These are phyloP conservation scores for Neoitamus cyanurus DNA, from an alignment of 2,888 invertebrate genomes.

Conservation along the genomic window DNA sequence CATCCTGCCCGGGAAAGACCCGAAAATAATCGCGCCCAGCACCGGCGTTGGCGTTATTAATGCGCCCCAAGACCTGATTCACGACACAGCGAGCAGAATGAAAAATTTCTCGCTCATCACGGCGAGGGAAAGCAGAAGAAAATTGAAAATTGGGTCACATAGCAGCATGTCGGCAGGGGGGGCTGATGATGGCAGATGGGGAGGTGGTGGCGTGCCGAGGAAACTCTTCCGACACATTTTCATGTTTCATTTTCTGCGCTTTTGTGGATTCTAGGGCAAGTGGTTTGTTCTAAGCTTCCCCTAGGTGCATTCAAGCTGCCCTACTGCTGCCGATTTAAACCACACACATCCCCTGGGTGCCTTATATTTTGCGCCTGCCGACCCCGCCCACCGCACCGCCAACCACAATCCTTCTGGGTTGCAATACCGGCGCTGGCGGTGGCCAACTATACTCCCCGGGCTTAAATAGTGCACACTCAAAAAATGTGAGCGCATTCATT, in stretches of 20 bases:
- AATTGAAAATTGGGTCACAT: conserved; percentile 27
- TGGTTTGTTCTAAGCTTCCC: conserved; percentile 27
- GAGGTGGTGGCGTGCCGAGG: neutral
- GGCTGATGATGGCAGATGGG: neutral
- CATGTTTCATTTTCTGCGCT: conserved; percentile 33
- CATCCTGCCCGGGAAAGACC: neutral
- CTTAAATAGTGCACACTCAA: neutral
- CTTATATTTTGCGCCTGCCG: neutral
- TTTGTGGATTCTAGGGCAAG: conserved; percentile 27
- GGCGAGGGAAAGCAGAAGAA: conserved; percentile 15
- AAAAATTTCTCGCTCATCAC: conserved; percentile 19
- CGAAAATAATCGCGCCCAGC: neutral
- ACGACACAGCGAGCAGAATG: neutral
- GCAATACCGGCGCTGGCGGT: neutral
- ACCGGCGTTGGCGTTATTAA: neutral
- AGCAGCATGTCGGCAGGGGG: neutral
- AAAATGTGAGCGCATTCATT: neutral
- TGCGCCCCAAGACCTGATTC: neutral
- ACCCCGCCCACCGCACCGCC: neutral
- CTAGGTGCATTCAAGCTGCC: conserved; percentile 31
- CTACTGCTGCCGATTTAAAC: conserved; percentile 19
- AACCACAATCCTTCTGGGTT: neutral
- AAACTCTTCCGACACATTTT: conserved; percentile 29
- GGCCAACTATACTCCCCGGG: neutral
- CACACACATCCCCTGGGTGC: neutral